Percentiles rank a stretch among this genome's conserved stretches.
phyloP scores from a whole-genome alignment of 2,113 vertebrate species.

The Quiscalus mexicanus region DNA sequence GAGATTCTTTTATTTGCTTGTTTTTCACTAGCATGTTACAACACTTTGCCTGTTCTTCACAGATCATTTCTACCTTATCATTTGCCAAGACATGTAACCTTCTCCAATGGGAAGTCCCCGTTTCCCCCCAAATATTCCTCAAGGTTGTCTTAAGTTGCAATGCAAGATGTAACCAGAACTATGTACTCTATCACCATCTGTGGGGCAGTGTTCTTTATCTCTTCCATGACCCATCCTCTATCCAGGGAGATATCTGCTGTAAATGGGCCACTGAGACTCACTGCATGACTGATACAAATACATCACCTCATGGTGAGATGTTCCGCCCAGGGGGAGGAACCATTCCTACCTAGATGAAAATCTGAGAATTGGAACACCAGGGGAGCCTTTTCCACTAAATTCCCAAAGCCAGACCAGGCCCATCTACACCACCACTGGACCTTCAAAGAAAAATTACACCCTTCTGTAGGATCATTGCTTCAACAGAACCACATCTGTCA shows the following conservation, averaged over 20 bases:
- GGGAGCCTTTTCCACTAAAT: neutral
- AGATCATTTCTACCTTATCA: neutral
- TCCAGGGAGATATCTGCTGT: neutral
- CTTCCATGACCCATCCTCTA: neutral
- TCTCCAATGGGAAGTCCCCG: accelerated
- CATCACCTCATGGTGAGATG: neutral
- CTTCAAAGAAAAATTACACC: neutral
- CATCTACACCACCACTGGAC: neutral
- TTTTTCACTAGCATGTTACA: neutral
- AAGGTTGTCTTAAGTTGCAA: neutral
- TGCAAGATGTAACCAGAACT: neutral
- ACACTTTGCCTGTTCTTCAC: neutral
- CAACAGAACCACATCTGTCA: neutral
- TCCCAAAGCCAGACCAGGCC: neutral
- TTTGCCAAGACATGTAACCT: neutral
- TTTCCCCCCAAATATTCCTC: neutral
- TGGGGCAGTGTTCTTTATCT: neutral
- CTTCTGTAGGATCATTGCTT: neutral
- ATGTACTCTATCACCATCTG: neutral
- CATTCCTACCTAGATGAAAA: neutral
- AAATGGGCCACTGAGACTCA: neutral
- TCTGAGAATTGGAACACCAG: neutral
- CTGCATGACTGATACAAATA: neutral
- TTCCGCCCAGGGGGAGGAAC: neutral
- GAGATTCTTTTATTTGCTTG: neutral